These are phyloP conservation scores for Apocheima hispidaria DNA, from an alignment of 2,888 invertebrate species.

Conservation along the genomic window DNA sequence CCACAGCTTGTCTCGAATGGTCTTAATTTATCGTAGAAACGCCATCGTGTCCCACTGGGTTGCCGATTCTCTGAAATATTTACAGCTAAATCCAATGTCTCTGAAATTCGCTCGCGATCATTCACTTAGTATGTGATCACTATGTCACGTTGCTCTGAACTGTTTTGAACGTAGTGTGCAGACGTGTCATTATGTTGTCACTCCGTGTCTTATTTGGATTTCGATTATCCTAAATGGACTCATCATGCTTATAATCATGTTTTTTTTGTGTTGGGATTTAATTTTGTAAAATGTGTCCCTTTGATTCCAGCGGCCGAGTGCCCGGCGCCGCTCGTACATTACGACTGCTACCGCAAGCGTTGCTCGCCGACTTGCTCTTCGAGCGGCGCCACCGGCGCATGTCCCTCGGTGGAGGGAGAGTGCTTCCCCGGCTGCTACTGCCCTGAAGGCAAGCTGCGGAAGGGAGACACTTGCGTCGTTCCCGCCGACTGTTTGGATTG, in stretches of 20 bases:
- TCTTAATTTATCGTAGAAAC: background rate
- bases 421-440: constrained; percentile 95
- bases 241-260: background rate
- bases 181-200: no score
- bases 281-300: background rate
- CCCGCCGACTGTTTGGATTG: constrained; percentile 92
- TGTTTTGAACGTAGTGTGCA: no score
- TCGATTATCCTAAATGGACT: no score
- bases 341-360: constrained; percentile 92
- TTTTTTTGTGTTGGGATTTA: background rate
- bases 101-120: no score
- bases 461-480: constrained; percentile 89
- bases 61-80: no score
- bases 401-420: constrained; percentile 87
- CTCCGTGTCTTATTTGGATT: no score
- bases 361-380: constrained; percentile 93
- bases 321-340: constrained; percentile 91
- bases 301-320: constrained; percentile 88
- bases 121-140: no score
- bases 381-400: constrained; percentile 66
- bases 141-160: no score
- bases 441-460: constrained; percentile 89
- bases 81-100: no score
- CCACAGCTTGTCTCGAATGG: background rate
- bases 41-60: no score